Percentiles rank a stretch among this genome's conserved stretches.
These are phyloP conservation scores for Watsonalla cultraria DNA, from an alignment of 2,888 invertebrate genomes.

Conservation along the genomic window DNA sequence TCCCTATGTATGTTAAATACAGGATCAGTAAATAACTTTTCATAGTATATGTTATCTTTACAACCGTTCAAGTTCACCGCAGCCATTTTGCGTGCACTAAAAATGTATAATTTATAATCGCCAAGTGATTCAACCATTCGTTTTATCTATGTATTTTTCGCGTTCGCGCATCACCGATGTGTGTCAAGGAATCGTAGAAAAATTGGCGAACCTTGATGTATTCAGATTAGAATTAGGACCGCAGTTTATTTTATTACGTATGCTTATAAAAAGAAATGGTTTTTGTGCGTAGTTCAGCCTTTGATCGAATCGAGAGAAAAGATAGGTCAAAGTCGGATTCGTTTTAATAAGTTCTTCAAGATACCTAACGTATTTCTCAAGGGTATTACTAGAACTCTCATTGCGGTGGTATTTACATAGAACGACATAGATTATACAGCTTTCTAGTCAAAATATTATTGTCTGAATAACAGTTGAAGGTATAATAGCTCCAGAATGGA, in stretches of 20 bases:
- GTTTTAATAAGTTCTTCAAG: too few relatives aligned
- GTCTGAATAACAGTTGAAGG: too few relatives aligned
- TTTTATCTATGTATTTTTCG: slow-evolving; percentile 28
- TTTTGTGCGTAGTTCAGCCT: neutral
- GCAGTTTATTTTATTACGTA: slow-evolving; percentile 49
- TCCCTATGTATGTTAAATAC: too few relatives aligned
- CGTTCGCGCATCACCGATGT: slow-evolving; percentile 50
- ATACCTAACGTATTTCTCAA: too few relatives aligned
- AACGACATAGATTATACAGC: too few relatives aligned
- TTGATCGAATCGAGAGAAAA: neutral
- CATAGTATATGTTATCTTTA: too few relatives aligned
- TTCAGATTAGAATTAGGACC: slow-evolving; percentile 66
- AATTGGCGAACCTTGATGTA: slow-evolving; percentile 65
- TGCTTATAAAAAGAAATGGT: slow-evolving; percentile 5
- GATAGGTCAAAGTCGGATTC: neutral
- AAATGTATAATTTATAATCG: slow-evolving; percentile 18
- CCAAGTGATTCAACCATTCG: slow-evolving; percentile 22
- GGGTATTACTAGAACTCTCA: too few relatives aligned
- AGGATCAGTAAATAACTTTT: too few relatives aligned
- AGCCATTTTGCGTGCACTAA: slow-evolving; percentile 1
- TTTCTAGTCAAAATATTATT: too few relatives aligned
- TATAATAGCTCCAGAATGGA: too few relatives aligned
- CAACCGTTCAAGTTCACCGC: neutral
- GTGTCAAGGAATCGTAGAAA: slow-evolving; percentile 73
- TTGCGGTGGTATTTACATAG: too few relatives aligned